Percentiles rank a stretch among this genome's conserved stretches.
Evolutionary conservation across 2,113 vertebrate genomes (phyloP).

Genomic region (Burhinus bistriatus): DNA sequence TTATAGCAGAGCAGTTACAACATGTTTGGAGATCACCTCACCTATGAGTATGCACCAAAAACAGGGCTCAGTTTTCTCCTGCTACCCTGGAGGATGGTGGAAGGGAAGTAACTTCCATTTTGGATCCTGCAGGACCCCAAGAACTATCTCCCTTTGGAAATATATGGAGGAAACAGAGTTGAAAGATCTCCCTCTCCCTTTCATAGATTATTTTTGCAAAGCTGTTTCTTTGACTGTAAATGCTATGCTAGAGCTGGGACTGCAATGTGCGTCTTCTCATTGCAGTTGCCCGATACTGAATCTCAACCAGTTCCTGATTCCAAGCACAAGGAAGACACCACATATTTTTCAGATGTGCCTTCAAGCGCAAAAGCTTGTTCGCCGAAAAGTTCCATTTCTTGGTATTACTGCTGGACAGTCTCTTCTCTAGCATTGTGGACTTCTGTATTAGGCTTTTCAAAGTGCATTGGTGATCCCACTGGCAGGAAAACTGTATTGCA

Average conservation of each 20-base stretch:
- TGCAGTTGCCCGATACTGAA: background rate
- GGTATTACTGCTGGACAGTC: background rate
- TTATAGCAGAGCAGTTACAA: slow-evolving; percentile 41
- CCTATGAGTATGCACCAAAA: background rate
- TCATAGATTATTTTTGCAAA: background rate
- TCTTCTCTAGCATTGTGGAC: no score
- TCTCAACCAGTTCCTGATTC: background rate
- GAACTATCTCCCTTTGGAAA: background rate
- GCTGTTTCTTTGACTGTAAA: background rate
- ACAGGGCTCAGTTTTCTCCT: background rate
- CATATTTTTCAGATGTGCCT: background rate
- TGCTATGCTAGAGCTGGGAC: background rate
- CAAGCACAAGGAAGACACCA: background rate
- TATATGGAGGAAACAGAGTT: background rate
- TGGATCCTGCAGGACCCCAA: background rate
- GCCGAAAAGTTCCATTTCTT: background rate
- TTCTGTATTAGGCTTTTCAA: no score
- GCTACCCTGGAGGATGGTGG: background rate
- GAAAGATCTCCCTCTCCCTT: background rate
- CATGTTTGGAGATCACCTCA: slow-evolving; percentile 23
- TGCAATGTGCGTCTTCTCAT: background rate
- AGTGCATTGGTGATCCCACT: background rate
- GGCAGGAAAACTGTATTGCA: background rate
- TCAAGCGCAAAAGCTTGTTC: background rate
- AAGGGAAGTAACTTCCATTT: background rate